phyloP scores from a whole-genome alignment of 2,113 vertebrate species.

The Eonycteris spelaea region DNA sequence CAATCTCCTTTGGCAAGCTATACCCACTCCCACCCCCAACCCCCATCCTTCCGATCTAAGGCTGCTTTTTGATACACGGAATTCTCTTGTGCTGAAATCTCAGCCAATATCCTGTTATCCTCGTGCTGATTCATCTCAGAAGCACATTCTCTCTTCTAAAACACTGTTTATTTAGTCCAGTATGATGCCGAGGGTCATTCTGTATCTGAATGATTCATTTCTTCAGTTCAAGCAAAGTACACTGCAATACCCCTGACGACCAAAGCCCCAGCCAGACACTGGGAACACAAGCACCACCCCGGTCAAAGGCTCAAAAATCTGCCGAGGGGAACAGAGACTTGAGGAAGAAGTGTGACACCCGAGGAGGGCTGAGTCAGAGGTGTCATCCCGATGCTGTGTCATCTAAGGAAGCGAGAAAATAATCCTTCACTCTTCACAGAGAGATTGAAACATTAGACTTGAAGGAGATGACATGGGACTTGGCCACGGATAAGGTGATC shows the following conservation, averaged over 20 bases:
- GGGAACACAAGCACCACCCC: neutral
- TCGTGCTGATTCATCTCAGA: constrained; percentile 40
- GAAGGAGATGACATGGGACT: neutral
- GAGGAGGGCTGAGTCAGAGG: neutral
- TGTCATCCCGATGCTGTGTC: neutral
- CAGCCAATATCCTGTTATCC: constrained; percentile 41
- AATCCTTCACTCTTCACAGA: neutral
- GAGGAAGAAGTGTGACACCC: neutral
- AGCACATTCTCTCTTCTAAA: neutral
- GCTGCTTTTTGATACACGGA: neutral
- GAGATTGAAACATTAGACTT: neutral
- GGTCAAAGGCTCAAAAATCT: neutral
- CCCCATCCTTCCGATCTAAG: neutral
- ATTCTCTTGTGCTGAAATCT: constrained; percentile 50
- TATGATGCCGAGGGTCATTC: neutral
- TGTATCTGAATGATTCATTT: neutral
- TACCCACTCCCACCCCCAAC: neutral
- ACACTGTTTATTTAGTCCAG: neutral
- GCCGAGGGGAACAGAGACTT: neutral
- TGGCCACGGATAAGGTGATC: neutral
- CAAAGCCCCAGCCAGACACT: neutral
- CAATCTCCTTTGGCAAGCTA: neutral
- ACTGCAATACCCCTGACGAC: neutral
- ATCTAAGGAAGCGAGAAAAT: neutral
- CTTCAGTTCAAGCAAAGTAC: neutral